Evolutionary conservation across 2,797 vertebrate species (phyloP), one percentile per base, ranked within the genome.

Genomic region (Acanthurus lineatus): DNA sequence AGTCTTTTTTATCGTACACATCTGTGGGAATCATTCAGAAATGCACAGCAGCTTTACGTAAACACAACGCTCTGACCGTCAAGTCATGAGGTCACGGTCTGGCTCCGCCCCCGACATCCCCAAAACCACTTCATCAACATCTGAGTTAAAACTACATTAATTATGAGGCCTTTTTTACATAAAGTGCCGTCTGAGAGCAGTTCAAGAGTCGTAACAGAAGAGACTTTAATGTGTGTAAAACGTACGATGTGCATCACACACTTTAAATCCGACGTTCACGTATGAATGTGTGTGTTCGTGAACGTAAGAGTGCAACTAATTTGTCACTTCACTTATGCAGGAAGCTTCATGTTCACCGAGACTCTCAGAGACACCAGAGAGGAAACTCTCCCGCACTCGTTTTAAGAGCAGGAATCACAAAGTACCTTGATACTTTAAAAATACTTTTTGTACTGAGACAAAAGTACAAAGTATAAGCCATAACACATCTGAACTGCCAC

Each of bases 21-120:
- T 25, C 54, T 56, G 58, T 40, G 45, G 59, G 38, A 67, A 74
- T 84, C 72, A 57, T 22, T 71, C 74, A 73, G 70, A 85, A 61
- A 76, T n/a, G 42, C 53, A 4, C 77, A 57, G 52, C 62, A 42
- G 48, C 59, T 64, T 67, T 6, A 61, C 81, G 60, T 68, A 61
- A 71, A 61, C 75, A 59, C 12, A 22, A 60, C 52, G 81, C 75
- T 28, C 9, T 42, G 60, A 73, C 58, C 71, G 52, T 78, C 73
- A 48, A 63, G 74, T 77, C 65, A 81, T 17, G 48, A 56, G 15
- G 16, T 56, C 52, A 69, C 68, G 14, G 63, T 17, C 28, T 32
- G 66, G 17, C 62, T 61, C 54, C 38, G 44, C 64, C 25, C n/a
- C 12, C 0, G 12, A 0, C 19, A 20, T 52, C 57, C 70, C 14